Conservation (phyloP, 2,888 invertebrate genomes). For the Acholoe squamosa region DNA sequence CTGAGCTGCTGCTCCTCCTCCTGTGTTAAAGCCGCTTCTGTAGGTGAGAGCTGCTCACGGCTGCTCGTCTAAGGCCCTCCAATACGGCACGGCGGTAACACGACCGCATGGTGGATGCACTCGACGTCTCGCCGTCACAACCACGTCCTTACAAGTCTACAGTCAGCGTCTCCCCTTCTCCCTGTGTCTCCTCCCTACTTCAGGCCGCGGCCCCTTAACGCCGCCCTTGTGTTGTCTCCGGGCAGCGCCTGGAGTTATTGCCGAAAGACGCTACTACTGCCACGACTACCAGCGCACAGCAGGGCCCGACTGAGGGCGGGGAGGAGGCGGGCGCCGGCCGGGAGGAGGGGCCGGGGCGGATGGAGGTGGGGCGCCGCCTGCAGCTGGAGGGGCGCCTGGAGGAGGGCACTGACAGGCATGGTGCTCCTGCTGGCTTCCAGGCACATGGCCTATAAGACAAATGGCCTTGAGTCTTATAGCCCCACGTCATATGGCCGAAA, state of each 20-base stretch:
- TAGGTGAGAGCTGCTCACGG: background rate
- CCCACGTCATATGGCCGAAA: no score
- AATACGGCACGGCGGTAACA: no score
- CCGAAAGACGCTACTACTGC: background rate
- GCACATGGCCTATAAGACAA: no score
- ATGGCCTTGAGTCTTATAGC: no score
- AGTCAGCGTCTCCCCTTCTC: background rate
- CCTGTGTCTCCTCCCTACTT: background rate
- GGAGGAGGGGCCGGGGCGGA: background rate
- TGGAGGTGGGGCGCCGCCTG: background rate
- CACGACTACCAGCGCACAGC: background rate
- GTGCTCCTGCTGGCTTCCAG: background rate
- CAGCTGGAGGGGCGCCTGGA: no score
- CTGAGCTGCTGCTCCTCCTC: no score
- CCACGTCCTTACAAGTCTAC: no score
- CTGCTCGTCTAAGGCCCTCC: background rate
- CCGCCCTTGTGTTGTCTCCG: background rate
- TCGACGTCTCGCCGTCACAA: no score
- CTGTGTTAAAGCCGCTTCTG: background rate
- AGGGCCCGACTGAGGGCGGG: background rate
- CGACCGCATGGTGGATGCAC: no score
- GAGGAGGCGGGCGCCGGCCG: conserved; percentile 10
- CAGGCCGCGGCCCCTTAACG: background rate
- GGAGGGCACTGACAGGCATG: no score
- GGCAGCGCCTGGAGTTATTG: background rate